Base-by-base conservation (phyloP, 2,797 vertebrate species). In the Chelon auratus region DNA sequence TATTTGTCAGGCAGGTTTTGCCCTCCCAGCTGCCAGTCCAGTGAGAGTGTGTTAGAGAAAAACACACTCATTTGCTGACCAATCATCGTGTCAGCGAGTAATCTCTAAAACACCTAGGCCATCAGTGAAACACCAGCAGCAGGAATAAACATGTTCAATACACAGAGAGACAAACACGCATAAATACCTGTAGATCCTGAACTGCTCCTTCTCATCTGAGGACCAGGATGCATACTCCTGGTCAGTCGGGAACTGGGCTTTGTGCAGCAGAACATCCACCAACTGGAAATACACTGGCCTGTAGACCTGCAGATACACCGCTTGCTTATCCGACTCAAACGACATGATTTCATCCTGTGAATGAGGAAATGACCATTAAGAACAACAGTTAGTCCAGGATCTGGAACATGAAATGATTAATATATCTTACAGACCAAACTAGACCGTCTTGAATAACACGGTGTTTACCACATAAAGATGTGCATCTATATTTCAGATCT, bases 271-370 rank as follows among this genome's bases (percentile, higher is more conserved):
- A 58, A 99, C 98, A 0, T 99, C 97, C 81, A 99, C 98, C 78
- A 99, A 93, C 92, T 99, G 97, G 89, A 99, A 99, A 93, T 99
- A 99, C 54, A 99, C 97, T 0, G 97, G 97, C 64, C 98, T 94
- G 92, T 99, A 99, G 33, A 99, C 96, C 88, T 99, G 98, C 90
- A 99, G 96, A 87, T 99, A 99, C 51, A 99, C 95, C 0, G 94
- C 94, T 92, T 97, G 97, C 87, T 97, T 98, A 80, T 98, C 96
- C 0, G 96, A 92, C 90, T 99, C 97, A 2, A 99, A 97, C 3
- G 97, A 98, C 87, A 98, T 96, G 86, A 99, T 98, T 87, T 99
- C 97, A 52, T 99, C 97, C 98, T 99, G 88, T 57, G 36, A 67
- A 68, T 1, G 4, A 17, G 58, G 15, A n/a, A 63, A 68, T 1